phyloP scores from a whole-genome alignment of 2,797 vertebrate species.

The Hypotaenidia philippensis region DNA sequence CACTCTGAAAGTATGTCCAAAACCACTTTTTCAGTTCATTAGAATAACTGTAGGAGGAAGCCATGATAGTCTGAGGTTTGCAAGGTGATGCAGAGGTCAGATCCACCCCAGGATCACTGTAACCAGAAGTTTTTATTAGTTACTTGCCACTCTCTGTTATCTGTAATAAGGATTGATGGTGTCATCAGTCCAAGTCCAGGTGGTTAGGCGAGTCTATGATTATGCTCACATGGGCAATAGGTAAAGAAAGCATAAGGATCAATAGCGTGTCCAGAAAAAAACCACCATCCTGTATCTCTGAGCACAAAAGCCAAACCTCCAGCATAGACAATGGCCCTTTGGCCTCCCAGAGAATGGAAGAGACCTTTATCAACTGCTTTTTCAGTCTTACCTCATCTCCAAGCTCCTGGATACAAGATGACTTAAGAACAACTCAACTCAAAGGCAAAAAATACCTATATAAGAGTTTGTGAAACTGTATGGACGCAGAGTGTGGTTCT shows the following conservation, averaged over 20 bases:
- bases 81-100: not conserved
- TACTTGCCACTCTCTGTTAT: not conserved
- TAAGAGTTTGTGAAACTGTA: not conserved
- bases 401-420: not conserved
- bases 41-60: constrained; percentile 26
- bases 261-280: not conserved
- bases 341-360: not conserved
- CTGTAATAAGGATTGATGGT: not conserved
- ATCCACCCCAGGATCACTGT: not conserved
- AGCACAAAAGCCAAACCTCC: not conserved
- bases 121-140: not conserved
- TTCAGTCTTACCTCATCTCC: not conserved
- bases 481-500: not conserved
- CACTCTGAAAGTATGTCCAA: not conserved
- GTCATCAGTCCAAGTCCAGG: not conserved
- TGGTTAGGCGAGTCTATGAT: not conserved
- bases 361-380: not conserved
- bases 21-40: constrained; percentile 37
- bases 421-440: not conserved
- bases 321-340: not conserved
- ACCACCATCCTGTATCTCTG: not conserved
- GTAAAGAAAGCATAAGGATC: not conserved
- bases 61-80: not conserved
- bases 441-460: not conserved
- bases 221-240: not conserved